Percentiles rank a stretch among this genome's conserved stretches.
Evolutionary conservation across 2,888 invertebrate species (phyloP).

Genomic region (Nephrocerus scutellatus): DNA sequence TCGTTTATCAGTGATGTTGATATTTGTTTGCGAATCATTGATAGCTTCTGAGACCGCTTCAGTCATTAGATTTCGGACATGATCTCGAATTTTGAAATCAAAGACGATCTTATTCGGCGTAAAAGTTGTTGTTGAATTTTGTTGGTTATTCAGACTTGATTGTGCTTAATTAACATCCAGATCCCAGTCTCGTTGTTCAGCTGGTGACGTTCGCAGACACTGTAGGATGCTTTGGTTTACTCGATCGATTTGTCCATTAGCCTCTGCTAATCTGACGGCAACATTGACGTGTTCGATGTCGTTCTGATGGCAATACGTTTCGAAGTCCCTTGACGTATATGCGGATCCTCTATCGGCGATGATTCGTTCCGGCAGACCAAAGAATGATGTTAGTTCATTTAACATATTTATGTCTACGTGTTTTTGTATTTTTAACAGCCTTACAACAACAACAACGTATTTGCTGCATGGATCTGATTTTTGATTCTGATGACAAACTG

Average conservation of each 20-base stretch:
- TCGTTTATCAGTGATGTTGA: too few species aligned
- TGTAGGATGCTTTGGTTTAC: slow-evolving; percentile 17
- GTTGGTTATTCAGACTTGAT: slow-evolving; percentile 14
- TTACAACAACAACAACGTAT: slow-evolving; percentile 14
- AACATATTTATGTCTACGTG: slow-evolving; percentile 8
- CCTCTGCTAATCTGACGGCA: slow-evolving; percentile 22
- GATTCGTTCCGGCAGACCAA: slow-evolving; percentile 23
- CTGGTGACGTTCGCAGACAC: slow-evolving; percentile 20
- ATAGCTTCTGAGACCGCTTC: too few species aligned
- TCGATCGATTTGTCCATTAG: slow-evolving; percentile 19
- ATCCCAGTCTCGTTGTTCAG: slow-evolving; percentile 14
- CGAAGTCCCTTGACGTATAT: slow-evolving; percentile 26
- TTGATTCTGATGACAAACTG: too few species aligned
- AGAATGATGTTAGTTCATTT: slow-evolving; percentile 18
- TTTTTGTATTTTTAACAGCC: slow-evolving; percentile 16
- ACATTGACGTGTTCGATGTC: slow-evolving; percentile 25
- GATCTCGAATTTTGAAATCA: slow-evolving; percentile 13
- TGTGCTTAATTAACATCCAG: slow-evolving; percentile 9
- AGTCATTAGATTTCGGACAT: too few species aligned
- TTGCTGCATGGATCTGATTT: slow-evolving; percentile 15
- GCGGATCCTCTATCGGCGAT: slow-evolving; percentile 29
- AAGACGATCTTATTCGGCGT: slow-evolving; percentile 19
- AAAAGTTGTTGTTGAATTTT: slow-evolving; percentile 12
- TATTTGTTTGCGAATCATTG: too few species aligned
- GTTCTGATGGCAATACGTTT: slow-evolving; percentile 20